Conservation (phyloP, 2,113 vertebrate species). For the Addax nasomaculatus region DNA sequence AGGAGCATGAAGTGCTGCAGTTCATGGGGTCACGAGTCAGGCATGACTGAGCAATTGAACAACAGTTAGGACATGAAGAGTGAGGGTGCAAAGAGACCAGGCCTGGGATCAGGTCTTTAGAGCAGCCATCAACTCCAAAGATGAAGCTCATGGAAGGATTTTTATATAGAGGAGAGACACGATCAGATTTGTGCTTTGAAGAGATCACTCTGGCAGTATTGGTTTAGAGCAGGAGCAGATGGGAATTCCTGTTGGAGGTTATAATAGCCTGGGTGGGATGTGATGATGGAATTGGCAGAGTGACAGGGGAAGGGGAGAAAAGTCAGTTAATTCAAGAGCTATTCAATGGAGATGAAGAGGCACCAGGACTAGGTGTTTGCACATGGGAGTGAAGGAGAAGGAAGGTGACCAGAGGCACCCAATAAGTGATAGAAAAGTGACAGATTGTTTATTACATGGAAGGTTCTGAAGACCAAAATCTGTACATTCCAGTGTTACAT, state of each 20-base stretch:
- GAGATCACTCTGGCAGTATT: background rate
- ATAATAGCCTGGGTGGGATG: background rate
- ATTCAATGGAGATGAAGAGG: background rate
- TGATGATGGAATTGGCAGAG: background rate
- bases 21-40: background rate
- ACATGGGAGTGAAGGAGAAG: background rate
- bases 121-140: background rate
- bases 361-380: background rate
- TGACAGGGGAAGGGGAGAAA: background rate
- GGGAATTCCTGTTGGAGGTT: background rate
- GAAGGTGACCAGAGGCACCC: background rate
- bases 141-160: background rate
- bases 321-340: background rate
- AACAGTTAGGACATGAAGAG: background rate
- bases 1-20: background rate
- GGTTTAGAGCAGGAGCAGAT: background rate
- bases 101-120: background rate
- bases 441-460: background rate
- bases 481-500: background rate
- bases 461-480: background rate
- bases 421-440: background rate
- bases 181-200: slow-evolving; percentile 4
- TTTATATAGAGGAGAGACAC: background rate
- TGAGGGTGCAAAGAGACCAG: background rate
- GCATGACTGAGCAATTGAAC: background rate